Percentiles rank a stretch among this genome's conserved stretches.
Evolutionary conservation across 2,797 vertebrate species (phyloP).

Genomic region (Apogon hyalosoma): DNA sequence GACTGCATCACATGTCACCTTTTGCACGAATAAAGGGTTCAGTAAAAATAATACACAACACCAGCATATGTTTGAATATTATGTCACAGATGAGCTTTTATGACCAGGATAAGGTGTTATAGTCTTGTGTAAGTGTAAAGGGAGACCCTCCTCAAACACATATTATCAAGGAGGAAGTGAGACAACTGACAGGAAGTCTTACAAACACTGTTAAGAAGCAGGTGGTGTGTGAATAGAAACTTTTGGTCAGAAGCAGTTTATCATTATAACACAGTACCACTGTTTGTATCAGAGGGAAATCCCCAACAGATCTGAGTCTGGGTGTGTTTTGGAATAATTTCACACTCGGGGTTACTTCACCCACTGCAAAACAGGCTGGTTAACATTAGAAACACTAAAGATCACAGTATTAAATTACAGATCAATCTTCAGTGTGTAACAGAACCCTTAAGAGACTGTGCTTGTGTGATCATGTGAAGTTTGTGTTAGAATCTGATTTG

Average conservation of each 20-base stretch:
- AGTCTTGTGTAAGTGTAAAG: background rate
- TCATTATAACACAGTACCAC: background rate
- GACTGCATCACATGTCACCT: conserved; percentile 2
- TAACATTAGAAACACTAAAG: conserved; percentile 1
- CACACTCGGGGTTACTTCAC: conserved; percentile 1
- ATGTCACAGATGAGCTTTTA: background rate
- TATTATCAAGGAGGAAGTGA: conserved; percentile 54
- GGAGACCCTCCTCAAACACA: background rate
- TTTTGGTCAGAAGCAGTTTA: background rate
- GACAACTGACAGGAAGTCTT: conserved; percentile 67
- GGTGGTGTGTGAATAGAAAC: conserved; percentile 19
- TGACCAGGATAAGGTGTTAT: background rate
- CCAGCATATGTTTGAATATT: too few species aligned
- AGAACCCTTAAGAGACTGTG: too few species aligned
- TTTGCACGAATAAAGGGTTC: background rate
- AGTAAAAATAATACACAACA: background rate
- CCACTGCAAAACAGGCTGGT: background rate
- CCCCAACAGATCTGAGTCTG: conserved; percentile 5
- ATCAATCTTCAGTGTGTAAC: too few species aligned
- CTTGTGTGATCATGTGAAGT: too few species aligned
- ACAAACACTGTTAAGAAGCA: conserved; percentile 38
- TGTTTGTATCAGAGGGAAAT: conserved; percentile 15
- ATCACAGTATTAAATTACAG: background rate
- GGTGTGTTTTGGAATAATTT: conserved; percentile 47
- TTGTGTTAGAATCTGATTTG: too few species aligned